phyloP scores from a whole-genome alignment of 2,797 vertebrate species.

The Myoxocephalus aenaeus region DNA sequence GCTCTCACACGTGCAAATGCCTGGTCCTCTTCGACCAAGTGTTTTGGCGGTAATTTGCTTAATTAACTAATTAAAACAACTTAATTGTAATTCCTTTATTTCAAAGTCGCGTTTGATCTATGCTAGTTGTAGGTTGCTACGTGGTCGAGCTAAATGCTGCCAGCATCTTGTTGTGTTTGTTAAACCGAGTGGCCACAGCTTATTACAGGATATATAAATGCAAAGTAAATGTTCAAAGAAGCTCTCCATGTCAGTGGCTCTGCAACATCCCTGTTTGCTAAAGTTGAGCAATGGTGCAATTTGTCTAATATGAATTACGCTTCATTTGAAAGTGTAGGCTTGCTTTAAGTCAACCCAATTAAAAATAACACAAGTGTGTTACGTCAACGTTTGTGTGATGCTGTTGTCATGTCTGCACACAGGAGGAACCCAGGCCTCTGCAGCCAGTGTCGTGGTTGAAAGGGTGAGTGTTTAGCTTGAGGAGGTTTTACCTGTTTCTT shows the following conservation, averaged over 20 bases:
- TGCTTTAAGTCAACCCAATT: background rate
- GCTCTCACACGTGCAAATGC: fast-evolving
- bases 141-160: background rate
- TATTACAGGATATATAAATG: too few species aligned
- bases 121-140: background rate
- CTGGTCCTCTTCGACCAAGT: too few species aligned
- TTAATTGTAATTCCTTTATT: background rate
- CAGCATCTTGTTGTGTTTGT: background rate
- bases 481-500: background rate
- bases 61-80: too few species aligned
- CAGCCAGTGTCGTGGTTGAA: background rate
- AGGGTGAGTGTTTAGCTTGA: background rate
- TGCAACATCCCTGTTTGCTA: background rate
- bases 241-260: too few species aligned
- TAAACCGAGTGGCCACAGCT: background rate
- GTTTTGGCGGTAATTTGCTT: background rate
- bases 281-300: too few species aligned
- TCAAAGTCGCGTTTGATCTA: background rate
- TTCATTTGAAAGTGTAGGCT: background rate
- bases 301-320: background rate
- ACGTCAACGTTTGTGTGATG: background rate
- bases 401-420: background rate
- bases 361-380: background rate
- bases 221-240: background rate
- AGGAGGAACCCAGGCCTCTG: background rate